Evolutionary conservation across 1,140 invertebrate species (phyloP), one percentile per base, ranked within the genome.

Genomic region (Contarinia nasturtii): DNA sequence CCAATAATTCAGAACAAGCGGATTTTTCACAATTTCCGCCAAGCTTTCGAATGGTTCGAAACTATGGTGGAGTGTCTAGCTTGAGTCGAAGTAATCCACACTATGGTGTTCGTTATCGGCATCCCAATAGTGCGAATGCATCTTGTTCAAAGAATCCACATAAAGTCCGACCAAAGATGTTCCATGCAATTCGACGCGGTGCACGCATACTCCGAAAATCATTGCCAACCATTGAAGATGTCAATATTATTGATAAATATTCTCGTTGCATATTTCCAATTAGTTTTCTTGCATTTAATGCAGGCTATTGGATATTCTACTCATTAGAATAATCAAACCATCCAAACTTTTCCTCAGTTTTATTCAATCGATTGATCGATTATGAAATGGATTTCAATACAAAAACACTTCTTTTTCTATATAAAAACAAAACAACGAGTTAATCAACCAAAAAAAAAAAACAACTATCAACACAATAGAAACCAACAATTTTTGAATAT

Each of bases 211-310:
- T 88, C 41, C 80, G 80, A 56, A 74, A 80, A 7, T 86, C 83
- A 5, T 82, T 96, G 68, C 92, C 90, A 1, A 82, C 84, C 63
- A 93, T 97, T 53, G 86, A 91, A 58, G 91, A 97, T 65, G 91
- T 98, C 34, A 96, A 95, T 62, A 81, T 92, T 41, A 97, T 98
- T 56, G 93, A 97, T 66, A 93, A 93, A 58, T 94, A 93, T 60
- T 93, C 91, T 8, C 71, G 93, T 51, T 77, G 95, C 50, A 73
- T 94, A 45, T 98, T 98, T 66, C 93, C 93, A 0, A 77, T 92
- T 19, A 83, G 89, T 49, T 98, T 96, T 63, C 73, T 95, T 53
- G 61, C 92, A 36, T 97, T 97, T 66, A 97, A 97, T 62, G 74
- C 80, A 14, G 77, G 82, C 48, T 97, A 97, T 63, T 96, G 91